Percentiles rank a stretch among this genome's conserved stretches.
Evolutionary conservation across 2,797 vertebrate species (phyloP).

Genomic region (Podargus strigoides): DNA sequence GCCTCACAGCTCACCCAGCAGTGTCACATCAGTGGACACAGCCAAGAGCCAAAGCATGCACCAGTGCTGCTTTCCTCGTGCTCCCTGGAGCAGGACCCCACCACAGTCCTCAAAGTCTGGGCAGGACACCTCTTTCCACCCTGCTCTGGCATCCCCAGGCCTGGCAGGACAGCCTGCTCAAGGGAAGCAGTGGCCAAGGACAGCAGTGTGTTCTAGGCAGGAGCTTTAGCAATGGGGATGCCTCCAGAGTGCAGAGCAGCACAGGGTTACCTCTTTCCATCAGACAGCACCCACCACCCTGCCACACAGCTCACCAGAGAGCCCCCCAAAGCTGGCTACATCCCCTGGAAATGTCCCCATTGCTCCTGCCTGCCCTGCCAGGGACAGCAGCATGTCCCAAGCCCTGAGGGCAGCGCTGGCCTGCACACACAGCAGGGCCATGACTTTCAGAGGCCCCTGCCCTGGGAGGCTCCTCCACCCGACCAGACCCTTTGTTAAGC

Average conservation of each 20-base stretch:
- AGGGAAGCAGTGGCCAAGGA: background rate
- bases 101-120: background rate
- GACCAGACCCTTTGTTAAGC: conserved; percentile 64
- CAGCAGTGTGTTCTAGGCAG: background rate
- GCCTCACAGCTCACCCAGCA: background rate
- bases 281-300: fast-evolving
- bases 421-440: fast-evolving
- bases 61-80: fast-evolving
- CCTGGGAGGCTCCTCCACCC: conserved; percentile 49
- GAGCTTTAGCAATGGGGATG: background rate
- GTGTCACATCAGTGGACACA: fast-evolving
- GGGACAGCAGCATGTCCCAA: background rate
- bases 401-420: background rate
- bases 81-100: background rate
- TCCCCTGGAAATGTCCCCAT: background rate
- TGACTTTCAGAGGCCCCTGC: conserved; percentile 39
- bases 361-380: background rate
- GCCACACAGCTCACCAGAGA: background rate
- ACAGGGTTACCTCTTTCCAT: background rate
- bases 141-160: fast-evolving
- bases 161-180: background rate
- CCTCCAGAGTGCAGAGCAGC: background rate
- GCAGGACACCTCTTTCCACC: background rate
- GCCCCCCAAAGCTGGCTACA: background rate
- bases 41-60: fast-evolving